phyloP scores from a whole-genome alignment of 2,888 invertebrate genomes.

The Xanthostigma xanthostigma region DNA sequence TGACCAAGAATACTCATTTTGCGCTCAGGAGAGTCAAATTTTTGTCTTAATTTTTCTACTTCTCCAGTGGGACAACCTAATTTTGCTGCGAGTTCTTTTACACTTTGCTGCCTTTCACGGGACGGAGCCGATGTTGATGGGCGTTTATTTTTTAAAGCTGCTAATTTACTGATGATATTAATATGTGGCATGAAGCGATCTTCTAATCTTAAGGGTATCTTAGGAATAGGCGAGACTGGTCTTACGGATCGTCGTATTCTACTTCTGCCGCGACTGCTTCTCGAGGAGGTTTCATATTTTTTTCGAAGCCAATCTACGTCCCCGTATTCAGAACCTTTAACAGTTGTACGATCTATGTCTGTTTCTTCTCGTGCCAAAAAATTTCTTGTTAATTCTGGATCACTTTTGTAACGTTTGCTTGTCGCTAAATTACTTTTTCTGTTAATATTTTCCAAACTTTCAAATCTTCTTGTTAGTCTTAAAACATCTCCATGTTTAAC shows the following conservation, averaged over 20 bases:
- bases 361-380: conserved; percentile 30
- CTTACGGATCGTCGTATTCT: conserved; percentile 31
- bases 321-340: conserved; percentile 34
- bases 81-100: conserved; percentile 24
- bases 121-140: conserved; percentile 16
- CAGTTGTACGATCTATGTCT: conserved; percentile 31
- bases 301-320: conserved; percentile 45
- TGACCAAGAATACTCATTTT: conserved; percentile 51
- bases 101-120: conserved; percentile 15
- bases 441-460: conserved; percentile 39
- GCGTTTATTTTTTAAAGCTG: conserved; percentile 31
- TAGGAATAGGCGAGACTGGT: conserved; percentile 47
- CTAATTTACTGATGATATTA: conserved; percentile 78
- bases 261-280: conserved; percentile 31
- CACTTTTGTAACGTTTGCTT: conserved; percentile 53
- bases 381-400: conserved; percentile 56
- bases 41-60: conserved; percentile 54
- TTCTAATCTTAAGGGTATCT: conserved; percentile 43
- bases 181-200: conserved; percentile 78
- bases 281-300: conserved; percentile 38
- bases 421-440: conserved; percentile 18
- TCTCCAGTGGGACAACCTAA: conserved; percentile 40
- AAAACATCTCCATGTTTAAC: conserved; percentile 64
- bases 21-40: conserved; percentile 46
- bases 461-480: conserved; percentile 63